Percentiles rank a stretch among this genome's conserved stretches.
Conservation (phyloP, 2,113 vertebrate species). For the Pelecanus crispus region DNA sequence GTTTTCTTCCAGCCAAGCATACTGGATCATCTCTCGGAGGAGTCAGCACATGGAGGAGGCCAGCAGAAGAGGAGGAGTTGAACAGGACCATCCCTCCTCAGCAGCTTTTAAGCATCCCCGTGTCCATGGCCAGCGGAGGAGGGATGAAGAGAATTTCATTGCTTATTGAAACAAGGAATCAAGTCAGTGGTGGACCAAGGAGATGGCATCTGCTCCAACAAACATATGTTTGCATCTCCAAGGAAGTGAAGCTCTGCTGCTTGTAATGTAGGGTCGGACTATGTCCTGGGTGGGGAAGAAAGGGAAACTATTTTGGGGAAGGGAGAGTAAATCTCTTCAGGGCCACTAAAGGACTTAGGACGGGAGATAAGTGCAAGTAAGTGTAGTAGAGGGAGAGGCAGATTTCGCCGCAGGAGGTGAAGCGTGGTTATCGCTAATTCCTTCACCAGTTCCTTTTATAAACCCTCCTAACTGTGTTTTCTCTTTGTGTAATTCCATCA, state of each 20-base stretch:
- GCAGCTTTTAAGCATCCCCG: background rate
- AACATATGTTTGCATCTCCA: background rate
- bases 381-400: background rate
- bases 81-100: background rate
- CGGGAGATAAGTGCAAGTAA: background rate
- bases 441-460: background rate
- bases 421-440: background rate
- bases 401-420: background rate
- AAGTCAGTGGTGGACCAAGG: background rate
- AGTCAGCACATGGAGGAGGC: background rate
- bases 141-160: background rate
- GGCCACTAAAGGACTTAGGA: background rate
- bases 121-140: background rate
- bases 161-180: background rate
- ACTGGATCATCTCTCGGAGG: accelerated
- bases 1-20: background rate
- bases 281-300: background rate
- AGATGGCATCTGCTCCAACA: background rate
- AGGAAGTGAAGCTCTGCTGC: background rate
- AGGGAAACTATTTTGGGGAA: background rate
- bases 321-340: background rate
- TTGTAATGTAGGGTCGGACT: background rate
- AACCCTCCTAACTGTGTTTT: background rate
- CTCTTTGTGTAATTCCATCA: background rate
- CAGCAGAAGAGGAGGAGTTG: background rate